Conservation (phyloP, 2,797 vertebrate species). For the Betta splendens region DNA sequence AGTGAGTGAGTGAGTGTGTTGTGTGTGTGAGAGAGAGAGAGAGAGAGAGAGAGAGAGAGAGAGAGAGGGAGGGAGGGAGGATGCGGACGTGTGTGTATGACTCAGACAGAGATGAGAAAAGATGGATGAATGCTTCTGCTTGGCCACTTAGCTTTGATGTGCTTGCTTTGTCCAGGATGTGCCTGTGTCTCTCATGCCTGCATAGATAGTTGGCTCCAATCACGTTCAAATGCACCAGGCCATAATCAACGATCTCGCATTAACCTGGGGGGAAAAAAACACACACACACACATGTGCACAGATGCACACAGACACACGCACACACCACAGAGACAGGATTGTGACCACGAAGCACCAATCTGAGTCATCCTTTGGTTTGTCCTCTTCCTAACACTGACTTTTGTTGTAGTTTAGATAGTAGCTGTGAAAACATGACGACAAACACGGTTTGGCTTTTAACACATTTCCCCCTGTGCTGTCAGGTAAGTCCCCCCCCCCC, state of each 20-base stretch:
- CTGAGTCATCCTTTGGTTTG: constrained; percentile 1
- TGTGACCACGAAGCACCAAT: constrained; percentile 7
- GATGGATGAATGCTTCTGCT: constrained; percentile 78
- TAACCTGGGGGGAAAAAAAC: constrained; percentile 41
- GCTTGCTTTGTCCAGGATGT: constrained; percentile 44
- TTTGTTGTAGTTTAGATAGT: constrained; percentile 44
- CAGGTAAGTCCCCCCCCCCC: neutral
- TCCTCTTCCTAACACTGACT: constrained; percentile 13
- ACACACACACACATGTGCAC: constrained; percentile 38
- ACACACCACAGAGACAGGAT: constrained; percentile 16
- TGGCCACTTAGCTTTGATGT: constrained; percentile 81
- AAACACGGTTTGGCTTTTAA: constrained; percentile 71
- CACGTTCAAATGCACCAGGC: constrained; percentile 19
- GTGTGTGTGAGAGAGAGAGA: constrained; percentile 15
- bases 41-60: constrained; percentile 63
- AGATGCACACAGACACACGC: no score
- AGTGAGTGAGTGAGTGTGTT: constrained; percentile 16
- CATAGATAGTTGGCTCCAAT: constrained; percentile 7
- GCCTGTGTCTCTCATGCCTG: constrained; percentile 40
- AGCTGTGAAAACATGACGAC: constrained; percentile 52
- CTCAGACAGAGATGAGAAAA: constrained; percentile 8
- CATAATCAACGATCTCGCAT: constrained; percentile 6
- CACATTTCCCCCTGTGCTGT: constrained; percentile 17
- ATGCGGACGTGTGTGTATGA: constrained; percentile 41
- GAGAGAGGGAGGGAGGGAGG: constrained; percentile 60